Base-by-base conservation (phyloP, 92 coral and sea anemone species). In the Micromussa lordhowensis region DNA sequence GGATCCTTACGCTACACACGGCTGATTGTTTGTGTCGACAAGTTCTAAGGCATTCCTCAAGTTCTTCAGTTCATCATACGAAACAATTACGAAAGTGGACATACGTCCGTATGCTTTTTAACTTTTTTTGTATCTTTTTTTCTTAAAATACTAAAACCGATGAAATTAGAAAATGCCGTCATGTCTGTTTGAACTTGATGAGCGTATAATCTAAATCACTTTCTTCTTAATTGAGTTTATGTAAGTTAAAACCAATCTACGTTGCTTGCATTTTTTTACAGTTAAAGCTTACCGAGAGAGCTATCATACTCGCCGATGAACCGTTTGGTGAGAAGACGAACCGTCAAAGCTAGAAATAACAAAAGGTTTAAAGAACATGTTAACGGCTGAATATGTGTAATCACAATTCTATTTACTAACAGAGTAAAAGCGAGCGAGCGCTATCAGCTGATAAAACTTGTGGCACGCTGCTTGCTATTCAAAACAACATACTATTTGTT, bases 301-400 rank as follows among this genome's bases (percentile, higher is more conserved):
- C 79, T 73, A 24, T 71, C 87, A 68, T 90, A 90, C 28, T 90
- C 92, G 81, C 92, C 88, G 26, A 90, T 90, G 77, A 85, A 90
- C 5, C 92, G 49, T 70, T 51, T 90, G 49, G 92, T 90, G 22
- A 84, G 88, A 66, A 90, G 80, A 22, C 92, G 92, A 66, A 90
- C 92, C 26, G 89, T 90, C 55, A 90, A 51, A 79, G 92, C 92
- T 90, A 21, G 53, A 75, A 68, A 29, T 28, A 68, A 80, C 16
- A 32, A 81, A 22, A 7, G 5, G 34, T 18, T 19, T 8, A 1
- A 58, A n/a, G 7, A 48, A 48, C 7, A 17, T 40, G 38, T 21
- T 10, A 22, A 10, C n/a, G n/a, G n/a, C 80, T 15, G 9, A 70
- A 31, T 13, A 31, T 36, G 66, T 18, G 22, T 3, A 59, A 59